Conservation (phyloP, 1,140 invertebrate species). For the Leucophenga varia region DNA sequence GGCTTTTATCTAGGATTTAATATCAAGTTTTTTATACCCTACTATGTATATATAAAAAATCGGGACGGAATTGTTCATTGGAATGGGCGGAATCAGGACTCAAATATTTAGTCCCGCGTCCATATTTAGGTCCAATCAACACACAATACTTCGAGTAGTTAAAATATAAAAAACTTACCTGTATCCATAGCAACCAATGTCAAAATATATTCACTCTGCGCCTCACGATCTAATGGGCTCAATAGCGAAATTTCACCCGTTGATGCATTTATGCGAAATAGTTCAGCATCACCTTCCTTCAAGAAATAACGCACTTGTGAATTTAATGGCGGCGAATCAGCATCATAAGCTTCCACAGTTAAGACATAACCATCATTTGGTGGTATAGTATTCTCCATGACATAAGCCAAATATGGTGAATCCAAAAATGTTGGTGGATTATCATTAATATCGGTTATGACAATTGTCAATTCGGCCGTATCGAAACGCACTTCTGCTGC, state of each 20-base stretch:
- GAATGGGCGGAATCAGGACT: no score
- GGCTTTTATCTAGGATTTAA: no score
- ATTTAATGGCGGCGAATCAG: conserved; percentile 87
- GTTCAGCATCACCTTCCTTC: conserved; percentile 85
- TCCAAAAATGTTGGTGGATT: conserved; percentile 89
- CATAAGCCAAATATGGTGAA: conserved; percentile 86
- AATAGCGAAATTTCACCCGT: conserved; percentile 84
- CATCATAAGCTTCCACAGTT: conserved; percentile 82
- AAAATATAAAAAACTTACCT: conserved; percentile 65
- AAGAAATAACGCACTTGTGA: conserved; percentile 87
- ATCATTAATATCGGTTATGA: conserved; percentile 89
- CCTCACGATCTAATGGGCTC: conserved; percentile 79
- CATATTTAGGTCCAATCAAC: no score
- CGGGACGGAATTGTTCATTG: no score
- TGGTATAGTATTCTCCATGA: conserved; percentile 88
- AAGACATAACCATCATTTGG: conserved; percentile 76
- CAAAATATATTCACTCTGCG: conserved; percentile 77
- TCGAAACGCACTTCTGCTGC: conserved; percentile 60
- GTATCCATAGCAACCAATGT: conserved; percentile 90
- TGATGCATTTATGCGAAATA: conserved; percentile 85
- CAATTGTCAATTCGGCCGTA: conserved; percentile 68
- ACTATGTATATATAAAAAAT: no score
- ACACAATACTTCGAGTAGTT: no score
- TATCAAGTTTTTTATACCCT: no score
- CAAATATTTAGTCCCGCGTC: no score